These are phyloP conservation scores for Tinea trinotella DNA, from an alignment of 2,888 invertebrate genomes.

Conservation along the genomic window DNA sequence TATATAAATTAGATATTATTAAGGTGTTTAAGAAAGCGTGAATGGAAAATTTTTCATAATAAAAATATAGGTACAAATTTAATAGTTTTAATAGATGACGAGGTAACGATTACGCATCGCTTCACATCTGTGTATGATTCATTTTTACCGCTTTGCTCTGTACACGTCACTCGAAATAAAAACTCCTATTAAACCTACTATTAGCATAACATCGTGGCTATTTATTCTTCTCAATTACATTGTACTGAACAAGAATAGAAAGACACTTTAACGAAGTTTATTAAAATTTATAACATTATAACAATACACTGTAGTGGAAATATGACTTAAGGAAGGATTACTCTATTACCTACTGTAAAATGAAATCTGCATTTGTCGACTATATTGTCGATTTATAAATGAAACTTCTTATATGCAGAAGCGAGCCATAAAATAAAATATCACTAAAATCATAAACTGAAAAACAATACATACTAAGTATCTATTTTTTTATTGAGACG, in stretches of 20 bases:
- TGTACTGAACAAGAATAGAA: not conserved
- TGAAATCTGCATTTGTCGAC: not conserved
- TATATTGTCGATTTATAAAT: no score
- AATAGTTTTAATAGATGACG: slow-evolving; percentile 19
- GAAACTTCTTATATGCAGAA: no score
- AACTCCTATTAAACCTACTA: not conserved
- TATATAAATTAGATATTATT: slow-evolving; percentile 16
- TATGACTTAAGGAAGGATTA: no score
- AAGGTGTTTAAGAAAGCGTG: slow-evolving; percentile 17
- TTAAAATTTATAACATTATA: not conserved
- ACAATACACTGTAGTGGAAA: not conserved
- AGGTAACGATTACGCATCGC: slow-evolving; percentile 18
- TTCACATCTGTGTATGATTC: slow-evolving; percentile 17
- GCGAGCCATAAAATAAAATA: no score
- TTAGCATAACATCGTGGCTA: not conserved
- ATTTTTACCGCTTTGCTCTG: slow-evolving; percentile 8
- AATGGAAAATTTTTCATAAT: slow-evolving; percentile 18
- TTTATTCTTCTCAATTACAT: not conserved
- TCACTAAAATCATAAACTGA: no score
- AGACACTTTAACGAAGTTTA: not conserved
- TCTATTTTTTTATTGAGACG: no score
- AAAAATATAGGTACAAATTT: slow-evolving; percentile 16
- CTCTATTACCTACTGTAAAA: no score
- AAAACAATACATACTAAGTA: no score
- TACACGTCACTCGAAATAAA: slow-evolving; percentile 10